Base-by-base conservation (phyloP, 2,797 vertebrate genomes). In the Enteromius anoplus region DNA sequence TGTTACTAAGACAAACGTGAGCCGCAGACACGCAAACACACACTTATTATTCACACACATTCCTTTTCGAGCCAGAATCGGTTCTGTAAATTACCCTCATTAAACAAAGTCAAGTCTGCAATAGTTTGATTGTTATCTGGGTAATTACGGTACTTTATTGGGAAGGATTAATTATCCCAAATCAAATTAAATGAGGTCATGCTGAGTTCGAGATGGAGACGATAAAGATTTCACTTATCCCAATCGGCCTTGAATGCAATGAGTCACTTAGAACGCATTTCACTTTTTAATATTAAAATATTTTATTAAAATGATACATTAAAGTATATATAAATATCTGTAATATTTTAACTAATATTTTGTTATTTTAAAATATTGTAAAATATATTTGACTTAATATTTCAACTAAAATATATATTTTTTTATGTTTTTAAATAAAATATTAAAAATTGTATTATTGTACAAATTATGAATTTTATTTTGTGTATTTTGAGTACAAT, bases 11-110 rank as follows among this genome's bases (percentile, higher is more conserved):
- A 62, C n/a, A 26, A 11, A 12, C 14, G 1, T 6, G n/a, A 76
- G 34, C 55, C 26, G 40, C 14, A 51, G 42, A 68, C 47, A 66
- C 26, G 55, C 78, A 40, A 71, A 53, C 80, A 68, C 55, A 80
- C 64, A 55, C 82, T 84, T 65, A 45, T 78, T 82, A 80, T 79
- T 60, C 64, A 70, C 32, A 60, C 73, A 65, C 69, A 70, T 66
- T 84, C 40, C 78, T 65, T 80, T 79, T 65, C 23, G 85, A 77
- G 83, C 85, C 78, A 60, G 86, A 89, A 92, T 94, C 90, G 91
- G 93, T 92, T 84, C 85, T 42, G 66, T 51, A 93, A 95, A 95
- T 94, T 92, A 89, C 82, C 90, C 90, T 91, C 91, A 93, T 95
- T 94, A 91, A 92, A 66, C 92, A 91, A 84, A 60, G 87, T 88